Percentiles rank a stretch among this genome's conserved stretches.
Evolutionary conservation across 2,888 invertebrate species (phyloP).

Genomic region (Caenorhabditis afra): DNA sequence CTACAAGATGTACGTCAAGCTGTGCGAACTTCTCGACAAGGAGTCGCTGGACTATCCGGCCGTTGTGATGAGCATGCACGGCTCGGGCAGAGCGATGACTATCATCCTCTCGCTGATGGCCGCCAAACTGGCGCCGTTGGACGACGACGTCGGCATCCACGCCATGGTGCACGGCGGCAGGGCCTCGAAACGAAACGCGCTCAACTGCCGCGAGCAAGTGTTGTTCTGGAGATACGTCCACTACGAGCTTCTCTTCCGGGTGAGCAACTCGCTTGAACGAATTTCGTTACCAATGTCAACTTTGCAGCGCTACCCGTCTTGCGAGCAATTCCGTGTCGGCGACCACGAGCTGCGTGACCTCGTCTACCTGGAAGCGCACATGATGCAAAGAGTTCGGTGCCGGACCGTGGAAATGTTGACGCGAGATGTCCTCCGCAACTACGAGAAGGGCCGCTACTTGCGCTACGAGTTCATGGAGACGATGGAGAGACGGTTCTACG

Average conservation of each 20-base stretch:
- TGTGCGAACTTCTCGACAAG: slow-evolving; percentile 13
- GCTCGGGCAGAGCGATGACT: slow-evolving; percentile 20
- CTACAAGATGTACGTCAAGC: slow-evolving; percentile 9
- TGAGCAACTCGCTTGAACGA: background rate
- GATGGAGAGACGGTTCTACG: too few relatives aligned
- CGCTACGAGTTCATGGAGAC: too few relatives aligned
- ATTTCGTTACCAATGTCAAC: too few relatives aligned
- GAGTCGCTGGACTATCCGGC: background rate
- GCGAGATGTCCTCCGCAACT: too few relatives aligned
- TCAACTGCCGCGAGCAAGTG: slow-evolving; percentile 2
- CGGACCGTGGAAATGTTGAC: too few relatives aligned
- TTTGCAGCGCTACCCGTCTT: too few relatives aligned
- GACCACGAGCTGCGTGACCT: too few relatives aligned
- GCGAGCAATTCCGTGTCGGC: too few relatives aligned
- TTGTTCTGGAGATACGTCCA: slow-evolving; percentile 26
- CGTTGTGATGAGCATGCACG: slow-evolving; percentile 27
- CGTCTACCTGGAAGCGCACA: too few relatives aligned
- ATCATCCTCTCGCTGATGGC: slow-evolving; percentile 16
- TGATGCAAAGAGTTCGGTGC: too few relatives aligned
- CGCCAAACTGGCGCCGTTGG: slow-evolving; percentile 14
- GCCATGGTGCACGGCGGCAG: slow-evolving; percentile 25
- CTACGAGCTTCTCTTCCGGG: slow-evolving; percentile 33
- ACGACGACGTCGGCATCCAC: slow-evolving; percentile 29
- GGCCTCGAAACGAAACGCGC: slow-evolving; percentile 13
- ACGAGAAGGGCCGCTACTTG: too few relatives aligned